These are phyloP conservation scores for Arctia plantaginis DNA, from an alignment of 2,888 invertebrate species.

Conservation along the genomic window DNA sequence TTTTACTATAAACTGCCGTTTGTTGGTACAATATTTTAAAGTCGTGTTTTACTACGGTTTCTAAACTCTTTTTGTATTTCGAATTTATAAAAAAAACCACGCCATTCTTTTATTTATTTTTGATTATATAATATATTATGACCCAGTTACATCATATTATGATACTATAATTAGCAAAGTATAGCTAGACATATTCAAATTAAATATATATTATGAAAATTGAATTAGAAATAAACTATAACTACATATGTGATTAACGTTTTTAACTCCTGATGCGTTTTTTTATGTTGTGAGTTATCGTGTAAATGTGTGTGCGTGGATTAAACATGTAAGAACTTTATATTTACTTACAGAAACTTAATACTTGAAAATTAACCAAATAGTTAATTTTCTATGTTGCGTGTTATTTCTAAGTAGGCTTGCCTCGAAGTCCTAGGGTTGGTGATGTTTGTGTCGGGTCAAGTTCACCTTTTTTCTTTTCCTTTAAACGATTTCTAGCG, in stretches of 20 bases:
- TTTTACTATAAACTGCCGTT: too few species aligned
- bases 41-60: too few species aligned
- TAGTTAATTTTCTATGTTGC: background rate
- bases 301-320: background rate
- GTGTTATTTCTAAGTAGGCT: background rate
- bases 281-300: background rate
- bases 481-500: too few species aligned
- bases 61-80: too few species aligned
- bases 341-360: too few species aligned
- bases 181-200: background rate
- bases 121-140: background rate
- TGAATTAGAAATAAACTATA: background rate
- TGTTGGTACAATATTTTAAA: too few species aligned
- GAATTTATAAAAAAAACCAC: background rate
- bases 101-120: background rate
- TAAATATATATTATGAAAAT: background rate
- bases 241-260: too few species aligned
- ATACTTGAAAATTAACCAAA: too few species aligned
- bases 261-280: too few species aligned
- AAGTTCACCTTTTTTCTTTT: background rate
- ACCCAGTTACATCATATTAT: background rate
- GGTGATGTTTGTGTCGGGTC: background rate
- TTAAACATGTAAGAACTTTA: too few species aligned
- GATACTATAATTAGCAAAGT: background rate
- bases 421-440: background rate